A percentile compares a stretch with the other conserved stretches of the same genome.
Evolutionary conservation across 1,140 invertebrate species (phyloP).

Genomic region (Neodiprion fabricii): DNA sequence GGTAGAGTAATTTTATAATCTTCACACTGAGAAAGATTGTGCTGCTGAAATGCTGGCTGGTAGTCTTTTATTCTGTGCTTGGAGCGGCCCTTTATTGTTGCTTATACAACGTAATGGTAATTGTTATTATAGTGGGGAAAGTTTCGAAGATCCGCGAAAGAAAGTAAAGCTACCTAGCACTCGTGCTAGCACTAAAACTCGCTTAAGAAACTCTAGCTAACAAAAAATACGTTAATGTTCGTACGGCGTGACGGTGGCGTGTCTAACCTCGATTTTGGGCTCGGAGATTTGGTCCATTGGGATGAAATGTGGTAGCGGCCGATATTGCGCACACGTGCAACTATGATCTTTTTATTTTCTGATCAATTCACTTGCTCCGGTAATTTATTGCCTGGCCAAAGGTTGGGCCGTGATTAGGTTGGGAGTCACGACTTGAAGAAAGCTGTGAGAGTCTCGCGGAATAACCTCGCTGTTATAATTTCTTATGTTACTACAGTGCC

Average conservation of each 20-base stretch:
- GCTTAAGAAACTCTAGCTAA: too few species aligned
- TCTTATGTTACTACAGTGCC: too few species aligned
- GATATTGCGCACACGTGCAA: background rate
- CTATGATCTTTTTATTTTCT: background rate
- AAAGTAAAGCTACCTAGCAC: background rate
- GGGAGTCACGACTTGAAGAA: too few species aligned
- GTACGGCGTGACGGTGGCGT: background rate
- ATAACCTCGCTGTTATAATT: too few species aligned
- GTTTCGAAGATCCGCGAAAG: background rate
- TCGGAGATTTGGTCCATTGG: background rate
- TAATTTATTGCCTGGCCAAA: too few species aligned
- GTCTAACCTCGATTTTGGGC: background rate
- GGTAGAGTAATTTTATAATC: too few species aligned
- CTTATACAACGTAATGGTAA: slow-evolving; percentile 5
- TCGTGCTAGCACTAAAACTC: too few species aligned
- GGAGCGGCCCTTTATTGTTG: background rate
- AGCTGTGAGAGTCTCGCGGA: too few species aligned
- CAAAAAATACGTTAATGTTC: too few species aligned
- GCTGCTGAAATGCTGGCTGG: too few species aligned
- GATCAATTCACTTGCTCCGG: background rate
- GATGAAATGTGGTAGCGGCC: background rate
- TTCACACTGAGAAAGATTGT: too few species aligned
- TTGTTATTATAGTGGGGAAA: background rate
- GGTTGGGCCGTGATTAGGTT: too few species aligned
- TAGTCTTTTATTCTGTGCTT: background rate